phyloP scores from a whole-genome alignment of 2,888 invertebrate species.

The Chouioia cunea region DNA sequence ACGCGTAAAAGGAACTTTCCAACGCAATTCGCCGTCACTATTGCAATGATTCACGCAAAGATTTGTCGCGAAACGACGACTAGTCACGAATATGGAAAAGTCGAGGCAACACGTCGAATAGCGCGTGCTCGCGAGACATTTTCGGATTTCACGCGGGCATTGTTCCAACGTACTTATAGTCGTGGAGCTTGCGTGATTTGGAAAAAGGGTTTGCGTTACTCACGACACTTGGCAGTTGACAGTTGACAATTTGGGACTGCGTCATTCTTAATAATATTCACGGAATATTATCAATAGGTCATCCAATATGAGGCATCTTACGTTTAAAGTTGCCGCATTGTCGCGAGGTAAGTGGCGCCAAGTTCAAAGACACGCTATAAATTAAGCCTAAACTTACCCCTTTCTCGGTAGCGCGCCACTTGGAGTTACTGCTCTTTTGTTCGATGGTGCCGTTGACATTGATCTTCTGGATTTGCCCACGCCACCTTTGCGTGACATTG shows the following conservation, averaged over 20 bases:
- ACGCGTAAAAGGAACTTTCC: no score
- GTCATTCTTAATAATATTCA: not conserved
- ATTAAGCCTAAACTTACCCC: slow-evolving; percentile 1
- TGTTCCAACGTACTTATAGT: slow-evolving; percentile 3
- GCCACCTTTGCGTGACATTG: slow-evolving; percentile 21
- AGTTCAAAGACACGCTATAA: slow-evolving; percentile 7
- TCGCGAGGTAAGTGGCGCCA: not conserved
- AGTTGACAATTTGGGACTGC: not conserved
- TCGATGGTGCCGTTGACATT: not conserved
- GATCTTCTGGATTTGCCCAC: not conserved
- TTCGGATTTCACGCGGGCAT: not conserved
- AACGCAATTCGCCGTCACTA: slow-evolving; percentile 1
- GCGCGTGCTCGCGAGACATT: not conserved
- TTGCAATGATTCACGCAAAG: slow-evolving; percentile 28
- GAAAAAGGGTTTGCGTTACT: slow-evolving; percentile 12
- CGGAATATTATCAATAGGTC: not conserved
- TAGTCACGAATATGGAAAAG: not conserved
- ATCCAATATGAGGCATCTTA: not conserved
- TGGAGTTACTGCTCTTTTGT: not conserved
- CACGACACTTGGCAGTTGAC: no score
- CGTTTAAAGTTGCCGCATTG: slow-evolving; percentile 33
- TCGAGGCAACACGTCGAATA: not conserved
- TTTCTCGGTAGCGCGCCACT: slow-evolving; percentile 9
- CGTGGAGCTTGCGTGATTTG: slow-evolving; percentile 9
- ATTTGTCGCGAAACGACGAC: slow-evolving; percentile 1